Conservation (phyloP, 2,113 vertebrate species). For the Mellivora capensis region DNA sequence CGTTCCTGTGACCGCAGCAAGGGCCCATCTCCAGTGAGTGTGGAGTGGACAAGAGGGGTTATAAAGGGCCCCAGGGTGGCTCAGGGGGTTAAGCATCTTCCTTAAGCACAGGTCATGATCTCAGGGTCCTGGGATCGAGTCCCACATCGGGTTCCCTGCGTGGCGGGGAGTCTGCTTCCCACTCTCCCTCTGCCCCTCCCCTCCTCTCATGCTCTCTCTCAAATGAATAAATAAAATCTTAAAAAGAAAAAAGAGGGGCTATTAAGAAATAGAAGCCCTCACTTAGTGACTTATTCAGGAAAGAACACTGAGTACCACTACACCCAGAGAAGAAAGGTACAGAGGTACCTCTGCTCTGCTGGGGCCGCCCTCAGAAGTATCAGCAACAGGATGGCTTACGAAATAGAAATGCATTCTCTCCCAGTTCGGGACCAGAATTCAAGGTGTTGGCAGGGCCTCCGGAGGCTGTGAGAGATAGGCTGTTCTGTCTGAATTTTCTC, state of each 20-base stretch:
- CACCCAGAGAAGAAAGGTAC: neutral
- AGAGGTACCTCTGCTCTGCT: neutral
- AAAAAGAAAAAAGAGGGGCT: neutral
- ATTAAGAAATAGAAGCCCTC: neutral
- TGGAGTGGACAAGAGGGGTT: neutral
- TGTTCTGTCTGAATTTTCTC: neutral
- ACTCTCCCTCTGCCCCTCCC: no score
- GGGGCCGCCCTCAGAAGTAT: no score
- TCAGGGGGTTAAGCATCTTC: no score
- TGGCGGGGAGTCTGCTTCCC: no score
- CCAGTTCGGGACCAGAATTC: neutral
- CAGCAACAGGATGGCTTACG: rapidly evolving
- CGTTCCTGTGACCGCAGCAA: neutral
- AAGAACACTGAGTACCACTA: neutral
- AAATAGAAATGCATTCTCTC: neutral
- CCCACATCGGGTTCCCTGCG: no score
- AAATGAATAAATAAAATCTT: no score
- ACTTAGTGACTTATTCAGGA: neutral
- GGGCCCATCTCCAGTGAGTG: neutral
- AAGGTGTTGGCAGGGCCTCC: neutral
- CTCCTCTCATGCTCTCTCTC: no score
- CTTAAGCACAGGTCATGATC: no score
- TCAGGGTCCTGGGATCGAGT: no score
- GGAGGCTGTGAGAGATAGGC: neutral
- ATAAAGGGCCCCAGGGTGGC: no score